These are phyloP conservation scores for Pangasianodon gigas DNA, from an alignment of 2,113 vertebrate genomes.

Conservation along the genomic window DNA sequence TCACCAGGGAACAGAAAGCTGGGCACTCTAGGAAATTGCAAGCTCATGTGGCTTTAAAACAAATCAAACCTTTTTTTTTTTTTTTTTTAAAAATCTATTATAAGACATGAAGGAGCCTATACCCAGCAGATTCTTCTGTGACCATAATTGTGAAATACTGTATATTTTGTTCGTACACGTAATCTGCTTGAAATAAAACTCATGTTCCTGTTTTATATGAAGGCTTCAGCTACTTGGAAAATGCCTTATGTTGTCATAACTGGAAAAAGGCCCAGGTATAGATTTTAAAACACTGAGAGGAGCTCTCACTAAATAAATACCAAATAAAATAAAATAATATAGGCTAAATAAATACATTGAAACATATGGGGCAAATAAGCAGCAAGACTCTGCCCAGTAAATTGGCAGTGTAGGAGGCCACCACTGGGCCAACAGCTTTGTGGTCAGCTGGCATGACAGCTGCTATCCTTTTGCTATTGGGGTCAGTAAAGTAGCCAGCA, in stretches of 20 bases:
- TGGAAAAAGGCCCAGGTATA: background rate
- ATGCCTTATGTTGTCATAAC: background rate
- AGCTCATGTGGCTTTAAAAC: background rate
- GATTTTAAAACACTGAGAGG: background rate
- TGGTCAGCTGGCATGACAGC: background rate
- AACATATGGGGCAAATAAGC: background rate
- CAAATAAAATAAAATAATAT: background rate
- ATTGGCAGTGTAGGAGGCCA: background rate
- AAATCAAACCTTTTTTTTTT: background rate
- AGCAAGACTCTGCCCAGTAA: too few species aligned
- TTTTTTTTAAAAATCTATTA: background rate
- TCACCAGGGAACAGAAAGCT: background rate
- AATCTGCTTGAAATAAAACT: background rate
- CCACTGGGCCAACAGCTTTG: background rate
- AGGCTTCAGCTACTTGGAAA: background rate
- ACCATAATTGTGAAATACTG: background rate
- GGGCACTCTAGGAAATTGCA: background rate
- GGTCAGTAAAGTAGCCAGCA: background rate
- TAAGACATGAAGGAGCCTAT: background rate
- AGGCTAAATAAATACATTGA: background rate
- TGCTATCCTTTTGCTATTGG: background rate
- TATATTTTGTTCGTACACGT: background rate
- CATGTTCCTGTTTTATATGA: background rate
- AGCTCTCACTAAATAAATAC: background rate
- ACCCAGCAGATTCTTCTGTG: background rate